Base-by-base conservation (phyloP, 2,888 invertebrate species). In the Apamea anceps region DNA sequence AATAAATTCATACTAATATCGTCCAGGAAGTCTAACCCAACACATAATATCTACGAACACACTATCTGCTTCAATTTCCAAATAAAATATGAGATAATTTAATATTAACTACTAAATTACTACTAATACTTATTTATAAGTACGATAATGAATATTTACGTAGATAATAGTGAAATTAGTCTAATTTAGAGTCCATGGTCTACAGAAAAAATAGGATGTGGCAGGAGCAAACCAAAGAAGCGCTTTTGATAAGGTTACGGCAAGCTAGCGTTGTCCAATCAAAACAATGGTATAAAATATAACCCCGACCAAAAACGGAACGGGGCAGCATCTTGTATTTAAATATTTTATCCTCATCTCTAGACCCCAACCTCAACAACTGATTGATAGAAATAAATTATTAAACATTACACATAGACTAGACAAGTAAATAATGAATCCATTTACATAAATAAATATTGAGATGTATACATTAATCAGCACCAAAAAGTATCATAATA, bases 401-500 rank as follows among this genome's bases (percentile, higher is more conserved):
- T 73, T 75, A 70, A 74, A 76, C 25, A 76, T 80, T 84, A 81
- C 71, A 74, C 60, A 86, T 84, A 88, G 85, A 88, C 87, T 88
- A 83, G 85, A 82, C 57, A 83, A 84, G 77, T 84, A 81, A 75
- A 87, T 77, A 82, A 86, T 81, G 42, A 79, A 81, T 78, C 42
- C 65, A 82, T 87, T 81, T 79, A 80, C 83, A 87, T 67, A 85
- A 88, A 89, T 82, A 84, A 87, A 86, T 82, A 80, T 85, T 81
- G 79, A 85, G 85, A 89, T 84, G 84, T 89, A 87, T 85, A 85
- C 82, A 75, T 81, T 79, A 88, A 75, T 80, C 89, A 90, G 90
- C 90, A 90, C 90, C 90, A 89, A 89, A 90, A 90, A 72, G 71
- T 60, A 87, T 87, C 85, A 85, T 88, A 89, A 87, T 85, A 80